Evolutionary conservation across 2,888 invertebrate species (phyloP), one percentile per base, ranked within the genome.

Genomic region (Tenthredo amoena): DNA sequence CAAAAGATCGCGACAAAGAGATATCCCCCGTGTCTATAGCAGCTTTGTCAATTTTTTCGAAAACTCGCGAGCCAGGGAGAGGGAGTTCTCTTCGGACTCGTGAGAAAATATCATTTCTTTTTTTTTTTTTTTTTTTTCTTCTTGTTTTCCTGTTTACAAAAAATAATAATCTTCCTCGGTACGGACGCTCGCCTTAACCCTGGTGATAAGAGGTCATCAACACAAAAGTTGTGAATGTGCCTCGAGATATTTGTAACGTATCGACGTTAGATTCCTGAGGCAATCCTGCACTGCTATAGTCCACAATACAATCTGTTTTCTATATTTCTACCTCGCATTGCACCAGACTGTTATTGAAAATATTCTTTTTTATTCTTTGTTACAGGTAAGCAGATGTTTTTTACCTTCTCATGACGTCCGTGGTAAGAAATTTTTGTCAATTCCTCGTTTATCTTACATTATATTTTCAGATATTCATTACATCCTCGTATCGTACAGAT

Each of bases 361-460:
- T 68, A 34, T 68, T 68, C 34, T 68, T 68, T 12, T 62, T 26
- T 55, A 15, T 58, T 34, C 68, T 83, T 47, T 83, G 83, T 83
- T 83, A 18, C 83, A 83, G 83, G 83, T 83, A 83, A 83, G 83
- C 83, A 83, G 83, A 65, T 83, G 83, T 81, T 81, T 62, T 62
- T 81, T 62, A 12, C 50, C 43, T 40, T 43, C 18, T 21, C 31
- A 26, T 81, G 62, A 62, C 81, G 62, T 62, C 21, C 40, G 62
- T 40, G 62, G 81, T 81, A 62, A 81, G 81, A 81, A 40, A 81
- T 81, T 10, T 81, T 4, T 62, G 4, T 55, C 21, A 74, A 68
- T 12, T 15, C 34, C 7, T n/a, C 12, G 1, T 40, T 34, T 43
- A 5, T 74, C 43, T 40, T 43, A 10, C 43, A 21, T 12, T 40